phyloP scores from a whole-genome alignment of 1,140 invertebrate species.

The Lepidurus apus region DNA sequence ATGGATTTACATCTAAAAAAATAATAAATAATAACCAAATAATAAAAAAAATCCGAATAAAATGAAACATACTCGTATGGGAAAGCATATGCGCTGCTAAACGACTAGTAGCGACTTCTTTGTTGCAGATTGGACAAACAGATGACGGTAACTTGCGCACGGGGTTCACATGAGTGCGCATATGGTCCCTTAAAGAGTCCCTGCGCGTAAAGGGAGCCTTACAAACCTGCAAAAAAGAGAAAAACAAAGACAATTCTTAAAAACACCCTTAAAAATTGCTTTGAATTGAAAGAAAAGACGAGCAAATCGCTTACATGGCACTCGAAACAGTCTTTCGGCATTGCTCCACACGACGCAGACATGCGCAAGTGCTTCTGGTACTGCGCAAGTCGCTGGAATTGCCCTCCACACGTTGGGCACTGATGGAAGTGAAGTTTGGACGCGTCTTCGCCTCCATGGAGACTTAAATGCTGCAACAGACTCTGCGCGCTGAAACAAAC shows the following conservation, averaged over 20 bases:
- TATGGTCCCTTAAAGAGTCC: conserved; percentile 1
- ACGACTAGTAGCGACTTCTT: conserved; percentile 17
- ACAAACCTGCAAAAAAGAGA: not conserved
- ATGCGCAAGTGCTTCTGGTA: not conserved
- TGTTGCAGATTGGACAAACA: not conserved
- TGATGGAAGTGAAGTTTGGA: not conserved
- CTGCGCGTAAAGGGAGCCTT: not conserved
- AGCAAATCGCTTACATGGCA: not conserved
- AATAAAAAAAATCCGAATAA: too few species aligned
- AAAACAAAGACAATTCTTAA: not conserved
- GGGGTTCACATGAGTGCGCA: not conserved
- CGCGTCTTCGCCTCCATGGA: not conserved
- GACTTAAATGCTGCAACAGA: not conserved
- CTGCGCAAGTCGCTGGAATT: conserved; percentile 1
- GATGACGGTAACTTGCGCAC: not conserved
- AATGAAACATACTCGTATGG: not conserved
- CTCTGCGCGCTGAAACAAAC: not conserved
- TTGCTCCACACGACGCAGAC: not conserved
- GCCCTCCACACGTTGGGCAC: not conserved
- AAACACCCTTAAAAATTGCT: not conserved
- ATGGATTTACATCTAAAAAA: too few species aligned
- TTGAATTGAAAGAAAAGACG: not conserved
- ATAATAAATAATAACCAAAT: too few species aligned
- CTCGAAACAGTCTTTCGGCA: not conserved
- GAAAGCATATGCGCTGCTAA: not conserved